A percentile compares a stretch with the other conserved stretches of the same genome.
Conservation (phyloP, 2,888 invertebrate genomes). For the Hedychridium roseum region DNA sequence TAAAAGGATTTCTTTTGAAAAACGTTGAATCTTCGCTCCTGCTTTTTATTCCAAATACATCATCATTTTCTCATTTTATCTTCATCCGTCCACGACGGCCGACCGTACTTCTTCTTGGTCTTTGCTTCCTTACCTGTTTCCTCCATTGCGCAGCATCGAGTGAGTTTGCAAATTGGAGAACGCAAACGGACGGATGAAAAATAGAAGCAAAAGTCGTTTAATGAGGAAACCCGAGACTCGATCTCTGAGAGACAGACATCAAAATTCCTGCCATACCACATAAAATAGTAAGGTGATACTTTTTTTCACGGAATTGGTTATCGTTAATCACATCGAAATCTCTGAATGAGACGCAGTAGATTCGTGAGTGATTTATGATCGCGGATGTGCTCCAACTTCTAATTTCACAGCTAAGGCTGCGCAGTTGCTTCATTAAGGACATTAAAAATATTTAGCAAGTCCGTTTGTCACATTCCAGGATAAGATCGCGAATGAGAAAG, state of each 20-base stretch:
- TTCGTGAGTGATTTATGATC: slow-evolving; percentile 24
- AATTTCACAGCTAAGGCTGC: slow-evolving; percentile 13
- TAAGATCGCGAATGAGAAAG: too few species aligned
- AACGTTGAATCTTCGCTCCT: too few species aligned
- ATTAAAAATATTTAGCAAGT: slow-evolving; percentile 10
- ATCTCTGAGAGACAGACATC: slow-evolving; percentile 1
- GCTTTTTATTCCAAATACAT: too few species aligned
- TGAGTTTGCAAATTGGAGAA: too few species aligned
- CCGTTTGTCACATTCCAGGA: not conserved
- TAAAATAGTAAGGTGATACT: slow-evolving; percentile 13
- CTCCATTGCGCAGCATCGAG: not conserved
- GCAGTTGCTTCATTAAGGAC: slow-evolving; percentile 1
- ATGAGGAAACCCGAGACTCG: slow-evolving; percentile 22
- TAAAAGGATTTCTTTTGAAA: too few species aligned
- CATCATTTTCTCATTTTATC: slow-evolving; percentile 13
- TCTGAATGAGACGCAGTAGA: slow-evolving; percentile 21
- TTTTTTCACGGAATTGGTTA: slow-evolving; percentile 26
- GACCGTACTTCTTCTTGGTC: not conserved
- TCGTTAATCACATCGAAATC: slow-evolving; percentile 28
- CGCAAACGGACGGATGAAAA: slow-evolving; percentile 26
- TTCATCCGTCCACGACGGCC: slow-evolving; percentile 2
- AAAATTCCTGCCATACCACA: slow-evolving; percentile 10
- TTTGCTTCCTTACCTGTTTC: slow-evolving; percentile 3
- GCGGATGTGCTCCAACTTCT: too few species aligned
- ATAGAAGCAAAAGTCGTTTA: slow-evolving; percentile 25